Evolutionary conservation across 64 coral and sea anemone genomes (phyloP), one percentile per base, ranked within the genome.

Genomic region (Exaiptasia diaphana): DNA sequence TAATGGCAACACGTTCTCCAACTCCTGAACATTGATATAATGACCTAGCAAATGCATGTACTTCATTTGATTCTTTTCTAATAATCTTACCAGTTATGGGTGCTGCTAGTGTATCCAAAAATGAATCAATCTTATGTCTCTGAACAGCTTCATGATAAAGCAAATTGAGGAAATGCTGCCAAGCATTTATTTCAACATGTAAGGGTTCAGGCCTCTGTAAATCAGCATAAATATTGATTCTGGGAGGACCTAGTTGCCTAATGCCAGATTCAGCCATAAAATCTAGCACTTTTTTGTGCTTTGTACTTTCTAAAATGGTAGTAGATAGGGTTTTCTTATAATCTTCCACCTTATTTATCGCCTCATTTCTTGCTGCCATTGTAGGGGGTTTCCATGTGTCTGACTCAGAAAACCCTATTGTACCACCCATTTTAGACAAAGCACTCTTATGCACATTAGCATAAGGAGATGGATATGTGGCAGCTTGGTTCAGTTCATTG

Each of bases 111-210:
- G n/a, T 49, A 44, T 82, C 62, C 7, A 52, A 27, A 68, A 68
- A 68, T 27, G 48, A 23, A 15, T 28, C 25, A 36, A 82, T 50
- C 24, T 33, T 45, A 34, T 64, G 31, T 50, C 59, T 29, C 36
- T 63, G 0, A 1, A 63, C 59, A 34, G 18, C 30, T 11, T 63
- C 0, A 15, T 32, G 26, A 63, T 63, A 63, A 14, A 63, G 30
- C 10, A 63, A 0, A 33, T 31, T 31, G 0, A 63, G 36, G 0
- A 63, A 11, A 0, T 89, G 65, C 7, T 81, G 67, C 86, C 77
- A 89, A 0, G 77, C 68, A 64, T 89, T 89, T 0, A 89, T 82
- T 17, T 82, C 86, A 54, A 76, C 63, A 11, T 89, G 86, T 1
- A 81, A 24, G 0, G 86, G 67, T 23, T 89, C 77, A 15, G 86